Base-by-base conservation (phyloP, 2,113 vertebrate genomes). In the Aleadryas rufinucha region DNA sequence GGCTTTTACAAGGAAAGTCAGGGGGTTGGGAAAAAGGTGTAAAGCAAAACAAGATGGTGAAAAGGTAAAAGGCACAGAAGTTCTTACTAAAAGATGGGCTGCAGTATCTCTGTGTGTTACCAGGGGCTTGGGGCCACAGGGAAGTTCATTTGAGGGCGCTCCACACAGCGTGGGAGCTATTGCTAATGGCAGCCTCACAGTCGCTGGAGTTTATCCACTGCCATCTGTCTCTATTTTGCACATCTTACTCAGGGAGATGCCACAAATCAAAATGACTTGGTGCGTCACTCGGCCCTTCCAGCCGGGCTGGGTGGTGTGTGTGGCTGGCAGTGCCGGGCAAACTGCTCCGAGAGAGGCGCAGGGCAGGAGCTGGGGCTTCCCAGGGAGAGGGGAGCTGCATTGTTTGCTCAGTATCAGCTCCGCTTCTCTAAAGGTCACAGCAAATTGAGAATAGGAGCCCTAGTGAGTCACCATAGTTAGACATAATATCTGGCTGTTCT, bases 221-320 rank as follows among this genome's bases (percentile, higher is more conserved):
- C 93, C 93, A 95, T 93, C 96, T 97, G 95, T 68, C 93, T 96
- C 90, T 60, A 75, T 78, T 96, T 93, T 94, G 79, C 72, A 90
- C 79, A 95, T 80, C 90, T 78, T 94, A 56, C 83, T 91, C 54
- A 6, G 90, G 86, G 95, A 96, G 90, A 71, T 3, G 39, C 92
- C 90, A 89, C 95, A 96, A 95, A 96, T 96, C 93, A 96, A 92
- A 56, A 15, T 81, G 96, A 86, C 85, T 90, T 70, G 87, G 85
- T 96, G 92, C 83, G 90, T 96, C 93, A 96, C 57, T 45, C 53
- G 0, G 28, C 63, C 69, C 69, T 44, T 57, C 22, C 95, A 71
- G 81, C 53, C 12, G n/a, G 90, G 92, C 79, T 8, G 26, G 8
- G 83, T 19, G 16, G 42, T 6, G 68, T 59, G 52, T 90, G 95